Base-by-base conservation (phyloP, 2,113 vertebrate species). In the Corythornis madagascariensis region DNA sequence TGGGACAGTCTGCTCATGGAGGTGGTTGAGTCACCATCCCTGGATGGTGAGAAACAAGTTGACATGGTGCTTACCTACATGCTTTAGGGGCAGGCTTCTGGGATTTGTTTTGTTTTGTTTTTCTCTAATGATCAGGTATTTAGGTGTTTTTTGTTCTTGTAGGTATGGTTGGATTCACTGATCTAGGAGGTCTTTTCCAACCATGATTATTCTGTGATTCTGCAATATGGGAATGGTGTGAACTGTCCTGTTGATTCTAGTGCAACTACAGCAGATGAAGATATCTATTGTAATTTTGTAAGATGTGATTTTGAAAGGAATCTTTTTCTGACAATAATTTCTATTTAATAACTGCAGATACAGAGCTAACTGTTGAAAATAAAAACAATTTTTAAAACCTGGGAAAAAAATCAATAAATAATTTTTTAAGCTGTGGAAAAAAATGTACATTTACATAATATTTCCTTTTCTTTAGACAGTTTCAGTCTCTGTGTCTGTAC, bases 401-500 rank as follows among this genome's bases (percentile, higher is more conserved):
- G 47, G 5, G 13, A 8, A 7, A 31, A 88, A 87, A 66, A 18
- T 6, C 1, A 7, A 65, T 16, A 80, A 65, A 40, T 33, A 19
- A 6, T 63, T 86, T 69, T 82, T 55, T n/a, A 92, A 91, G 26
- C 20, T 72, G 18, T 55, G 19, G 38, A 33, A 29, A 47, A 69
- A 67, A 83, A 77, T 24, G 11, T 65, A 21, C 16, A 14, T 83
- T 88, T 52, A 22, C 16, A 59, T 64, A 18, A 6, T 90, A 52
- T 89, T 95, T 60, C 74, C 56, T 92, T 90, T 88, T 79, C 71
- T 72, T 73, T 94, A 99, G 99, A 99, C 99, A 8, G 98, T 99
- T 95, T 99, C 99, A 1, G 99, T 99, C 55, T 99, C 99, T 16
- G 99, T 99, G 67, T 99, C 99, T 25, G 99, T 99, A 18, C 97